A percentile compares a stretch with the other conserved stretches of the same genome.
phyloP scores from a whole-genome alignment of 2,113 vertebrate genomes.

The Siniperca knerii region DNA sequence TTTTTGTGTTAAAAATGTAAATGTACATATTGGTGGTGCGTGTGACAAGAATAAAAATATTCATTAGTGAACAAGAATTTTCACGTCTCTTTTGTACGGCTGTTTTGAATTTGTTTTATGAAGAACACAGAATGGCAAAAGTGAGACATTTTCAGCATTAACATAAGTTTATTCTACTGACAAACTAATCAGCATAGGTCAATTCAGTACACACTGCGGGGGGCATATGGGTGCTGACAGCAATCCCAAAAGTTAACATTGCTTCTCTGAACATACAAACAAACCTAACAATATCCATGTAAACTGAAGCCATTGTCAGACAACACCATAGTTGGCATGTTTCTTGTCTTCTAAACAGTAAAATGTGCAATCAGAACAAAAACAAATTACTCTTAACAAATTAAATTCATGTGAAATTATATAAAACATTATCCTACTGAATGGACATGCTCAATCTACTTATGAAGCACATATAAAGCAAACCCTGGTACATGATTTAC shows the following conservation, averaged over 20 bases:
- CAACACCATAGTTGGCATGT: not conserved
- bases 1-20: slow-evolving; percentile 53
- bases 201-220: not conserved
- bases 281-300: not conserved
- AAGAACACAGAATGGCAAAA: not conserved
- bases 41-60: slow-evolving; percentile 28
- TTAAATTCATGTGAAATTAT: not conserved
- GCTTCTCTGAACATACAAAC: slow-evolving; percentile 5
- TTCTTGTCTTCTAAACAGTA: not conserved
- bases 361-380: slow-evolving; percentile 11
- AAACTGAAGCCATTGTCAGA: slow-evolving; percentile 22
- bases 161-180: slow-evolving; percentile 51
- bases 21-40: slow-evolving; percentile 55
- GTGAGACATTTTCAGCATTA: not conserved
- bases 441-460: not conserved
- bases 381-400: not conserved
- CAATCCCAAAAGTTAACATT: not conserved
- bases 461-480: not conserved
- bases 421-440: slow-evolving; percentile 7
- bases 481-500: slow-evolving; percentile 6
- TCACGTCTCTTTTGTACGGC: not conserved
- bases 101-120: not conserved
- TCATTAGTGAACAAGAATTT: not conserved
- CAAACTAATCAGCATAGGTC: slow-evolving; percentile 10
- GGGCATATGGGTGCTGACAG: not conserved